Evolutionary conservation across 2,113 vertebrate species (phyloP).

Genomic region (Chaetura pelagica): DNA sequence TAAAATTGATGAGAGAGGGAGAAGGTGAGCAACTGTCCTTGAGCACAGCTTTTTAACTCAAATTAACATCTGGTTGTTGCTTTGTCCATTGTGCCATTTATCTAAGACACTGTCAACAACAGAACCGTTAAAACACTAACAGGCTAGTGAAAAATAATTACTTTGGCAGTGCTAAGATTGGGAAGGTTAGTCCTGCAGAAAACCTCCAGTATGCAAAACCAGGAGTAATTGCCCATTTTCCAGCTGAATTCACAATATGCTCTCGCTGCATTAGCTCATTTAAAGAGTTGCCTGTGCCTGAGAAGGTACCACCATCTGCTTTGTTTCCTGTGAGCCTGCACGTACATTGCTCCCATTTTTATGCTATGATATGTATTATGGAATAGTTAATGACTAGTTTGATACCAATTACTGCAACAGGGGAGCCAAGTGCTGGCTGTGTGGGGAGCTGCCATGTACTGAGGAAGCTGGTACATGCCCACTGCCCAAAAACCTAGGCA

Average conservation of each 20-base stretch:
- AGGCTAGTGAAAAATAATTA: not conserved
- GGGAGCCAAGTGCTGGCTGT: not conserved
- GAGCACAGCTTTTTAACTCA: not conserved
- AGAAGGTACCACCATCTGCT: constrained; percentile 38
- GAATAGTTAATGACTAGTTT: not conserved
- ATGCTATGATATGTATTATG: fast-evolving
- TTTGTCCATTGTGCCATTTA: not conserved
- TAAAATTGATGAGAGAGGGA: not conserved
- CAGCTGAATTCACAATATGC: not conserved
- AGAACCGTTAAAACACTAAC: not conserved
- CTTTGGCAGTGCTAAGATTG: not conserved
- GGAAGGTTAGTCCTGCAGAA: not conserved
- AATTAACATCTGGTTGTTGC: not conserved
- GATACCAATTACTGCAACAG: not conserved
- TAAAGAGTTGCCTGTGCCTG: not conserved
- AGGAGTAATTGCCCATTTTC: constrained; percentile 45
- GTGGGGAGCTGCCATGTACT: not conserved
- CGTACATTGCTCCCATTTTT: not conserved
- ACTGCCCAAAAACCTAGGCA: fast-evolving
- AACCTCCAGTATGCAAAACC: not conserved
- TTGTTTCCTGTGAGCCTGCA: not conserved
- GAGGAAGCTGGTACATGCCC: not conserved
- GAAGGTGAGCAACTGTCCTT: constrained; percentile 9
- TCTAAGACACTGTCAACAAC: not conserved
- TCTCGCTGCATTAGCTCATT: not conserved